Evolutionary conservation across 2,797 vertebrate species (phyloP), one percentile per base, ranked within the genome.

Genomic region (Hirundo rustica): DNA sequence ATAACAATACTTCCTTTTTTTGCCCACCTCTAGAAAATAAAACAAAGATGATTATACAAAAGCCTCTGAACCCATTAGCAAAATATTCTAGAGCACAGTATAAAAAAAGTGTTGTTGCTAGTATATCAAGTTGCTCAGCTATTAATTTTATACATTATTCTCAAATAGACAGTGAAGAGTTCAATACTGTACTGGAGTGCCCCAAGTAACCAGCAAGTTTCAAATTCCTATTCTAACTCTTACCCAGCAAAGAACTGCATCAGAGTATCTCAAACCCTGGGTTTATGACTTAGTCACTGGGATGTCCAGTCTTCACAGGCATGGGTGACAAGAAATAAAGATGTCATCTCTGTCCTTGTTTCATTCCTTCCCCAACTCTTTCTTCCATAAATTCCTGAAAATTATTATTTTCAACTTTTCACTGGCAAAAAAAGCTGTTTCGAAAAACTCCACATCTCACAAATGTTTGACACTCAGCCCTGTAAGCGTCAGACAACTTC

Each of bases 1-100:
- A 93, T 82, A 86, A 94, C 76, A 95, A 89, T 75, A 84, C 40
- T 26, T 76, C 62, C 16, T 58, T 55, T 80, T 77, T 65, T 38
- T n/a, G 19, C 4, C 32, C 54, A 47, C 45, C 25, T 64, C 58
- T 32, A 75, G 62, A 81, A 96, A 92, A 88, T 29, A 16, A 88
- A 76, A 32, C 15, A 50, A 51, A 65, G 15, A 66, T 62, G 34
- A 88, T 84, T 84, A 84, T 27, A 32, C 76, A 94, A 94, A 96
- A 81, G 16, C 22, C n/a, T 74, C 55, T 73, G 44, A 94, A 82
- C 12, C n/a, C 42, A 21, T 92, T 53, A 67, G 16, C 21, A 73
- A 89, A 53, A 54, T 71, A 86, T 67, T 85, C 27, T 36, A 79
- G 22, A 73, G 7, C 20, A 67, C 2, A 2, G 16, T 10, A 80